phyloP scores from a whole-genome alignment of 2,888 invertebrate species.

The Didymodactylos carnosus region DNA sequence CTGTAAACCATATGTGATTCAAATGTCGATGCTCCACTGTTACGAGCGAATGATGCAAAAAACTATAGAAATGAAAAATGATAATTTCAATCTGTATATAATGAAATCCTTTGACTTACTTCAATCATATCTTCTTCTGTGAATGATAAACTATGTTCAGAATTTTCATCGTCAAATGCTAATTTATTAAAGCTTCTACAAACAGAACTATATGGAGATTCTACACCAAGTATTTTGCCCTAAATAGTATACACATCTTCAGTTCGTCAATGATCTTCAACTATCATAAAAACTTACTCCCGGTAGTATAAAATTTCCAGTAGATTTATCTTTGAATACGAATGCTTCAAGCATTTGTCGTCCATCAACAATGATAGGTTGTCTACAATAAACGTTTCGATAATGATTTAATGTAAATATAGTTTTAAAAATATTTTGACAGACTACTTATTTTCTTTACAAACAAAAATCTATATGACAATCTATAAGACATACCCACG shows the following conservation, averaged over 20 bases:
- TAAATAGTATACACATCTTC: background rate
- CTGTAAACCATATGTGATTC: background rate
- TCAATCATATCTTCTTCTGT: slow-evolving; percentile 11
- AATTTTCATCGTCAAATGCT: slow-evolving; percentile 1
- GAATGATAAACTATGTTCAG: background rate
- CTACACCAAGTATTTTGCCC: slow-evolving; percentile 9
- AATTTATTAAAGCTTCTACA: slow-evolving; percentile 4
- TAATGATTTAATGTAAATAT: too few relatives aligned
- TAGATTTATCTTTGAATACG: slow-evolving; percentile 5
- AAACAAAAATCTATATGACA: too few relatives aligned
- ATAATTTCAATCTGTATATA: too few relatives aligned
- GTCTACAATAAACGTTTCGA: too few relatives aligned
- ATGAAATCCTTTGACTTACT: background rate
- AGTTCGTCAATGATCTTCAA: background rate
- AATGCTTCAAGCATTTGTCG: slow-evolving; percentile 7
- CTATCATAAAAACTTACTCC: background rate
- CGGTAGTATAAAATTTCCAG: slow-evolving; percentile 8
- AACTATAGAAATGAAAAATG: background rate
- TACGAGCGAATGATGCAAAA: background rate
- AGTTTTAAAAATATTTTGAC: too few relatives aligned
- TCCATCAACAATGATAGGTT: slow-evolving; percentile 2
- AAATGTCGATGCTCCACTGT: background rate
- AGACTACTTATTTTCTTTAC: too few relatives aligned
- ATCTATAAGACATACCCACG: background rate
- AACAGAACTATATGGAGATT: background rate